A percentile compares a stretch with the other conserved stretches of the same genome.
phyloP scores from a whole-genome alignment of 2,888 invertebrate genomes.

The Cyaniris semiargus region DNA sequence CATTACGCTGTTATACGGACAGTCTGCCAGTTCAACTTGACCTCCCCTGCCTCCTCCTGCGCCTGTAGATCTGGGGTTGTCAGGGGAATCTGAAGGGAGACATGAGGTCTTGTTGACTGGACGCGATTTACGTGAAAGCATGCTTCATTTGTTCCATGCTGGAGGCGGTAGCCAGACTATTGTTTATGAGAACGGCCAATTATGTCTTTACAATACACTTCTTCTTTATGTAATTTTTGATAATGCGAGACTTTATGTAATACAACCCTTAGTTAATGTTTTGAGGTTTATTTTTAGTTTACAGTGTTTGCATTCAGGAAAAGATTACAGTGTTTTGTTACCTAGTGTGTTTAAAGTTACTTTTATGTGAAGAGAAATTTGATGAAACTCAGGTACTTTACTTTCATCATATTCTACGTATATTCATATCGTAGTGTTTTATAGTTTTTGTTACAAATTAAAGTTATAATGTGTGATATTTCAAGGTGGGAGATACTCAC shows the following conservation, averaged over 20 bases:
- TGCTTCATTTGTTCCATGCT: constrained; percentile 69
- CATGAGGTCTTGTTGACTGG: constrained; percentile 52
- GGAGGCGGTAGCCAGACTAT: constrained; percentile 64
- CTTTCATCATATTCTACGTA: too few species aligned
- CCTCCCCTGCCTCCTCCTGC: constrained; percentile 40
- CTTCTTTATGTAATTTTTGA: constrained; percentile 55
- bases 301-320: background rate
- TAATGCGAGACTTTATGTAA: constrained; percentile 40
- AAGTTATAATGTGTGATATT: background rate
- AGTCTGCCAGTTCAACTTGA: constrained; percentile 47
- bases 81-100: constrained; percentile 36
- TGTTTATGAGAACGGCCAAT: constrained; percentile 71
- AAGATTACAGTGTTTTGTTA: background rate
- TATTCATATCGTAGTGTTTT: background rate
- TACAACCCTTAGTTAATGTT: constrained; percentile 30
- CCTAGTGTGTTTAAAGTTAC: background rate
- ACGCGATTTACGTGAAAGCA: constrained; percentile 61
- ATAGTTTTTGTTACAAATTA: background rate
- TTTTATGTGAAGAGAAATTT: background rate
- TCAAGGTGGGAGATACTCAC: background rate
- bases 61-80: constrained; percentile 33
- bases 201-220: constrained; percentile 67
- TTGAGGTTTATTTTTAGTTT: constrained; percentile 16
- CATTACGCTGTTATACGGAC: constrained; percentile 58
- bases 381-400: too few species aligned